phyloP scores from a whole-genome alignment of 2,797 vertebrate genomes.

The Cottoperca gobio region DNA sequence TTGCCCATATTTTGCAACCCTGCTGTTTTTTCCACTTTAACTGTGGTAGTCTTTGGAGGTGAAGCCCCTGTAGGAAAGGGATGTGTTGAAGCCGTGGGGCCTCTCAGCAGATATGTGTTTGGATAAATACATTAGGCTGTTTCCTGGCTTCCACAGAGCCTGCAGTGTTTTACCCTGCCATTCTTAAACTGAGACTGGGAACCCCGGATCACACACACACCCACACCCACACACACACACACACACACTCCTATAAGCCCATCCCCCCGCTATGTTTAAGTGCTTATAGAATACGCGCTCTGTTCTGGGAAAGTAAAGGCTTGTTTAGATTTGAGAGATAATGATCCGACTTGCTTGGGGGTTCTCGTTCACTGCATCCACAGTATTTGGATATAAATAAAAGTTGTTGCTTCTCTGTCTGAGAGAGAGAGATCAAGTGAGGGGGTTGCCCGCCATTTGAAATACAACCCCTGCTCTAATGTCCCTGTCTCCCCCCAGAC shows the following conservation, averaged over 20 bases:
- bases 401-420: slow-evolving; percentile 66
- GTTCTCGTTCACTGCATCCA: slow-evolving; percentile 55
- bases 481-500: slow-evolving; percentile 22
- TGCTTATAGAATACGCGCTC: slow-evolving; percentile 79
- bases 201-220: slow-evolving; percentile 37
- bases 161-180: slow-evolving; percentile 77
- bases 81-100: slow-evolving; percentile 60
- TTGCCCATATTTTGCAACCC: background rate
- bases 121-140: slow-evolving; percentile 82
- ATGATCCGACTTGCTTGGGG: slow-evolving; percentile 75
- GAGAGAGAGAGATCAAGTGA: background rate
- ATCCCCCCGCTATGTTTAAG: slow-evolving; percentile 63
- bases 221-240: slow-evolving; percentile 28
- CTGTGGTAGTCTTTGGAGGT: slow-evolving; percentile 18
- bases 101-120: slow-evolving; percentile 79
- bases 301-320: slow-evolving; percentile 82
- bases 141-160: slow-evolving; percentile 81
- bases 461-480: slow-evolving; percentile 75
- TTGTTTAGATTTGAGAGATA: slow-evolving; percentile 85
- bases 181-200: slow-evolving; percentile 76
- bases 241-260: slow-evolving; percentile 39
- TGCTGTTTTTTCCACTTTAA: background rate
- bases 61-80: slow-evolving; percentile 37
- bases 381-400: slow-evolving; percentile 74
- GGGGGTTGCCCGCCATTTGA: slow-evolving; percentile 65